A percentile compares a stretch with the other conserved stretches of the same genome.
Conservation (phyloP, 2,797 vertebrate species). For the Karalla daura region DNA sequence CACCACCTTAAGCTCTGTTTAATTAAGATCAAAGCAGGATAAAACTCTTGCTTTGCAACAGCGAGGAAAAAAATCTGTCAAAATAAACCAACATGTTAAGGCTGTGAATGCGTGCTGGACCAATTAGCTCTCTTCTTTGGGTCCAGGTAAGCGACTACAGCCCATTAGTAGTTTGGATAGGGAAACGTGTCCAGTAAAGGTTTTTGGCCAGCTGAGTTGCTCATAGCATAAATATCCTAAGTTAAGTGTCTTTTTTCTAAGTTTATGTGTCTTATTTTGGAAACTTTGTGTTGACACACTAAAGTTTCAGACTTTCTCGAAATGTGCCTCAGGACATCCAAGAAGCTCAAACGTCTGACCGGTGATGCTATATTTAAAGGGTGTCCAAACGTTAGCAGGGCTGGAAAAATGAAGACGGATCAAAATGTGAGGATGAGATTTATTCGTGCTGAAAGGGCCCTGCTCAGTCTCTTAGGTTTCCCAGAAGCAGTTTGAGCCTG, state of each 20-base stretch:
- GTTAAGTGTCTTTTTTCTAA: not conserved
- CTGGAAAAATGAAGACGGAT: not conserved
- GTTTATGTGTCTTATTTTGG: no score
- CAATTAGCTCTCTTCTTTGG: conserved; percentile 11
- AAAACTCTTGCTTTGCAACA: conserved; percentile 32
- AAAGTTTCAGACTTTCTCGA: no score
- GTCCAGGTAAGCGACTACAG: not conserved
- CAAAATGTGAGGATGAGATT: not conserved
- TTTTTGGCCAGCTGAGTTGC: not conserved
- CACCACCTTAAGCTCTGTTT: conserved; percentile 22
- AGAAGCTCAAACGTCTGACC: conserved; percentile 6
- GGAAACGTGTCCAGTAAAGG: not conserved
- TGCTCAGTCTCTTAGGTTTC: no score
- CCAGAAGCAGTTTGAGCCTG: not conserved
- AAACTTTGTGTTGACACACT: no score
- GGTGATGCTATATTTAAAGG: not conserved
- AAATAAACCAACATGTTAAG: conserved; percentile 19
- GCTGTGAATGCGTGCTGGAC: conserved; percentile 15
- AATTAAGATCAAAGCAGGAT: conserved; percentile 27
- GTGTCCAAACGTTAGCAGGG: not conserved
- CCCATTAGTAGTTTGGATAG: conserved; percentile 1
- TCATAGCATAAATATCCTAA: not conserved
- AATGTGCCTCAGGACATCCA: conserved; percentile 9
- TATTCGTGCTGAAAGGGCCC: no score
- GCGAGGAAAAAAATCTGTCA: conserved; percentile 3